These are phyloP conservation scores for Leptinotarsa haldemani DNA, from an alignment of 2,888 invertebrate species.

Conservation along the genomic window DNA sequence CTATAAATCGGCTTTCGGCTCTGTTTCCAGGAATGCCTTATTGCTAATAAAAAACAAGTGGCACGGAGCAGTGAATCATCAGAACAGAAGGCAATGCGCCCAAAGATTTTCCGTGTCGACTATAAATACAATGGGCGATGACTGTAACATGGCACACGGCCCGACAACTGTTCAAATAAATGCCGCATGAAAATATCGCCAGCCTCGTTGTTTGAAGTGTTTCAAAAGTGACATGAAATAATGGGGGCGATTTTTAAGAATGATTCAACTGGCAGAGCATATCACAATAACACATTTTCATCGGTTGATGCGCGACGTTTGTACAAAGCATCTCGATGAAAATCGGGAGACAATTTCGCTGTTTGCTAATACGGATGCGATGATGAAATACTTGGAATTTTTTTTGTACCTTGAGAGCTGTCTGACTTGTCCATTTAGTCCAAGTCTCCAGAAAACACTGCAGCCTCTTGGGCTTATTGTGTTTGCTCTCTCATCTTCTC, in stretches of 20 bases:
- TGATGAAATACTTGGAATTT: too few relatives aligned
- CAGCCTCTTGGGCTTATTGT: too few relatives aligned
- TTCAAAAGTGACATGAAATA: conserved; percentile 21
- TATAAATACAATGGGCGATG: conserved; percentile 45
- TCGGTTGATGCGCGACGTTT: not conserved
- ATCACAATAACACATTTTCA: conserved; percentile 3
- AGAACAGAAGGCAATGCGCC: conserved; percentile 45
- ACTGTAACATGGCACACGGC: conserved; percentile 43
- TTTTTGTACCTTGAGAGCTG: too few relatives aligned
- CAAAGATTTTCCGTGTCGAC: conserved; percentile 37
- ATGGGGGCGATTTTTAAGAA: conserved; percentile 23
- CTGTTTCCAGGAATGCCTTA: conserved; percentile 30
- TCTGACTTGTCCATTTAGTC: too few relatives aligned
- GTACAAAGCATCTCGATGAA: conserved; percentile 11
- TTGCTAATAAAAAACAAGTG: conserved; percentile 36
- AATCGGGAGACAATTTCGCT: not conserved
- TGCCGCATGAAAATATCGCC: conserved; percentile 28
- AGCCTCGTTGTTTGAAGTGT: conserved; percentile 24
- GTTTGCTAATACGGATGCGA: too few relatives aligned
- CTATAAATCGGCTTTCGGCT: not conserved
- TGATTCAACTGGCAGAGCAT: conserved; percentile 22
- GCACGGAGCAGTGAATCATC: conserved; percentile 40
- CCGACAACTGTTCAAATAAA: conserved; percentile 37
- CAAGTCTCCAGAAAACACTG: too few relatives aligned
- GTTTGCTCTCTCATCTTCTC: too few relatives aligned